phyloP scores from a whole-genome alignment of 2,113 vertebrate species.

The Polypterus bichir region DNA sequence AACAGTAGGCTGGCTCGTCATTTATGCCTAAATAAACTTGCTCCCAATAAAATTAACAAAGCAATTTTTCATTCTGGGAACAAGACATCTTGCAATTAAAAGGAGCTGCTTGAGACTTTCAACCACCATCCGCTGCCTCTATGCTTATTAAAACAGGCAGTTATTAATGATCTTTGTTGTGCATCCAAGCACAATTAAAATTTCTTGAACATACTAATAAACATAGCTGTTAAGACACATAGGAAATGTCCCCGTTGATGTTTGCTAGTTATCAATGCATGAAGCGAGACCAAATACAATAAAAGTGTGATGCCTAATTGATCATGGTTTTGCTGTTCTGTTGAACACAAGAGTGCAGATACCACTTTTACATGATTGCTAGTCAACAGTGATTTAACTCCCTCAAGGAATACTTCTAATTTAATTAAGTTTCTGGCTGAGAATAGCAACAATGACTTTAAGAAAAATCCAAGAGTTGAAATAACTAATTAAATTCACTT shows the following conservation, averaged over 20 bases:
- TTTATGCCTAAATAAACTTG: constrained; percentile 19
- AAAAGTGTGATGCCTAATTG: neutral
- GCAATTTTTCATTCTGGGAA: constrained; percentile 20
- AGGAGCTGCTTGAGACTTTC: constrained; percentile 14
- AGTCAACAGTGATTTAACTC: neutral
- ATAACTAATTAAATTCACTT: too few relatives aligned
- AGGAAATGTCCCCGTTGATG: neutral
- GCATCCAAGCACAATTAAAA: constrained; percentile 8
- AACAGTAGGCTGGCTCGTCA: neutral
- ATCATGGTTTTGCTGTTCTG: neutral
- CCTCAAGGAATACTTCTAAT: neutral
- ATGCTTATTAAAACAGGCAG: constrained; percentile 3
- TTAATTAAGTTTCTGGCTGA: constrained; percentile 4
- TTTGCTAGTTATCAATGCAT: constrained; percentile 4
- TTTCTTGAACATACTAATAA: constrained; percentile 3
- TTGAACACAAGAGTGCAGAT: constrained; percentile 1
- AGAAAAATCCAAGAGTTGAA: too few relatives aligned
- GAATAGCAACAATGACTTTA: constrained; percentile 3
- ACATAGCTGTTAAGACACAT: neutral
- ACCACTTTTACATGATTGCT: neutral
- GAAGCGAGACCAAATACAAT: constrained; percentile 1
- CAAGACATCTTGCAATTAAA: constrained; percentile 16
- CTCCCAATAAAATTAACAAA: constrained; percentile 24
- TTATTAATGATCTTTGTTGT: constrained; percentile 6
- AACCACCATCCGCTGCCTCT: constrained; percentile 15